Evolutionary conservation across 1,140 invertebrate genomes (phyloP), one percentile per base, ranked within the genome.

Genomic region (Hyphantria cunea): DNA sequence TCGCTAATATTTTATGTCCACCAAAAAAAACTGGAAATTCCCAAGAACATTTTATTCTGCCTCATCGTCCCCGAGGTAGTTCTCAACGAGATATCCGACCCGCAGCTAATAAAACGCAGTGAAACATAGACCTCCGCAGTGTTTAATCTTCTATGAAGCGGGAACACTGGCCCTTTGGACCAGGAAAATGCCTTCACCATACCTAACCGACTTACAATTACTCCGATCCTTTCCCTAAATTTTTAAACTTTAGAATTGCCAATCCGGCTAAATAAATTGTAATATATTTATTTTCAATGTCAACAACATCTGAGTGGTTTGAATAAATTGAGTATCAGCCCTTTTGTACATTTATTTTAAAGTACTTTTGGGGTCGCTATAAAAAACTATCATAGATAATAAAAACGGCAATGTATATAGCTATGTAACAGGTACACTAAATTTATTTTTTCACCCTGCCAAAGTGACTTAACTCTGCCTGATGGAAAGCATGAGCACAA

Each of bases 71-170:
- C 44, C 42, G 45, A 17, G 14, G 32, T n/a, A 34, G 9, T 8
- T 34, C n/a, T 25, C 17, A 25, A 25, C 17, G 17, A 53, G 14
- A 42, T 53, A 50, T 39, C 39, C 17, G 17, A 25, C 17, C 17
- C 37, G 31, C 10, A 56, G 50, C 51, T 62, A 68, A 64, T 59
- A 59, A 64, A 67, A 44, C 50, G 31, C 39, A 60, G 41, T 66
- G 44, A 60, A 55, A 61, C 50, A 67, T 32, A 48, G 53, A 31
- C 41, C 44, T 34, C 45, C 56, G 56, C 67, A 56, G 56, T 69
- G 56, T 65, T 69, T 65, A 69, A 69, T 69, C 62, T 65, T 37
- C 17, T 51, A 33, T 65, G 61, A 65, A 56, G 45, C 48, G 53
- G 17, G 62, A 56, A 50, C 50, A 60, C 61, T 69, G n/a, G 50